Evolutionary conservation across 2,113 vertebrate genomes (phyloP).

Genomic region (Cnemophilus loriae): DNA sequence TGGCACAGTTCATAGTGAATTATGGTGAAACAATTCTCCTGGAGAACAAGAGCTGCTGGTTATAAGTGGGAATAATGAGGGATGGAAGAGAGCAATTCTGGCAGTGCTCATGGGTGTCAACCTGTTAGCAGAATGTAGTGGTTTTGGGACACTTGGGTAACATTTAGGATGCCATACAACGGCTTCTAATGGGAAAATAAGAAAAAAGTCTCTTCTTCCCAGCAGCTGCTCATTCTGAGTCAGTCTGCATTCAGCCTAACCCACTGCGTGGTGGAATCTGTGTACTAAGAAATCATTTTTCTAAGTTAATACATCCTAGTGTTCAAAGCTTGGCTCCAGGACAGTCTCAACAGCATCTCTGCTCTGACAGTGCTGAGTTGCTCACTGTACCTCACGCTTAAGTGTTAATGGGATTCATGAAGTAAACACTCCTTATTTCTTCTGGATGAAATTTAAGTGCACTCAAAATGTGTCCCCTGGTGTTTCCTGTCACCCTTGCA

Average conservation of each 20-base stretch:
- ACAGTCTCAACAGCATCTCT: background rate
- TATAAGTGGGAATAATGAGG: constrained; percentile 30
- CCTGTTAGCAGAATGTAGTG: constrained; percentile 1
- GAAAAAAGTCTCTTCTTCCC: background rate
- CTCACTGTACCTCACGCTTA: background rate
- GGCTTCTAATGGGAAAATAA: background rate
- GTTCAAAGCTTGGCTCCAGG: background rate
- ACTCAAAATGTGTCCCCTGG: background rate
- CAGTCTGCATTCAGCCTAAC: background rate
- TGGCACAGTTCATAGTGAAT: background rate
- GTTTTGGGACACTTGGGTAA: constrained; percentile 12
- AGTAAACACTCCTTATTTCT: background rate
- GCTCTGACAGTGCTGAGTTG: background rate
- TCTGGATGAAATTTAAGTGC: background rate
- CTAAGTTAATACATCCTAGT: background rate
- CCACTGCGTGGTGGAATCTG: background rate
- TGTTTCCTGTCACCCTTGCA: background rate
- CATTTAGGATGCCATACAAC: background rate
- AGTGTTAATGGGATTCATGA: background rate
- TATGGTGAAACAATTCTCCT: background rate
- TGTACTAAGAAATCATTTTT: background rate
- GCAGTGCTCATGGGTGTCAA: background rate
- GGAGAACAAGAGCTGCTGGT: background rate
- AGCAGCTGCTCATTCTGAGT: background rate
- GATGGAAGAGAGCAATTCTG: constrained; percentile 15